Evolutionary conservation across 2,113 vertebrate species (phyloP), one percentile per base, ranked within the genome.

Genomic region (Nothobranchius kuhntae): DNA sequence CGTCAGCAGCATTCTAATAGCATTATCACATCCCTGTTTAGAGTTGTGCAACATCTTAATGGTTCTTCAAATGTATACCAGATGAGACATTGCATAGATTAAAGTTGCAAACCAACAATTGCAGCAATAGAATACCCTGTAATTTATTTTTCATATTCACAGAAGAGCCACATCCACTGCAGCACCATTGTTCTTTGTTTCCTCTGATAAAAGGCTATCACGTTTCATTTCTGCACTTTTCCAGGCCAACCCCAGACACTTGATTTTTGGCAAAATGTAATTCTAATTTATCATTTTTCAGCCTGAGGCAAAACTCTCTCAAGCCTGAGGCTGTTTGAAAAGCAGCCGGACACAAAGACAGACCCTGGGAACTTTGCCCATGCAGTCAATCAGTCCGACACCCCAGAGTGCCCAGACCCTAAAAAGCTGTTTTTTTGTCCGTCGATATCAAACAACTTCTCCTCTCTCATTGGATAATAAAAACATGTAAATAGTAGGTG

Each of bases 291-390:
- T 92, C 90, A 90, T 93, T 91, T 91, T 90, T 90, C 79, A 68
- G 85, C 88, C 89, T n/a, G 69, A 89, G 90, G 91, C 92, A 78
- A 83, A 91, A 87, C 87, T 90, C 89, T 93, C 90, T 85, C 87
- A 89, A 90, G 91, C 92, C 91, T 47, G 89, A 73, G 90, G 91
- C 90, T 90, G 87, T 93, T 93, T 92, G 85, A 91, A 91, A 93
- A 91, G 91, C 89, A 67, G 88, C 84, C 36, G 88, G 89, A 91
- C 89, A 93, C 92, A 92, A 93, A 93, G 91, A 88, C 82, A 83
- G 84, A 91, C 90, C 89, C 91, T 92, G 91, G 91, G 92, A 93
- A 93, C 92, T 91, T 93, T 93, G 91, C 89, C 91, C 89, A 90
- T 91, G 87, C 82, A 93, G 92, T 93, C 92, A 93, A 93, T 93